Evolutionary conservation across 30 jellyfish, hydroid and myxozoan genomes (phyloP).

Genomic region (Mastigias papua): DNA sequence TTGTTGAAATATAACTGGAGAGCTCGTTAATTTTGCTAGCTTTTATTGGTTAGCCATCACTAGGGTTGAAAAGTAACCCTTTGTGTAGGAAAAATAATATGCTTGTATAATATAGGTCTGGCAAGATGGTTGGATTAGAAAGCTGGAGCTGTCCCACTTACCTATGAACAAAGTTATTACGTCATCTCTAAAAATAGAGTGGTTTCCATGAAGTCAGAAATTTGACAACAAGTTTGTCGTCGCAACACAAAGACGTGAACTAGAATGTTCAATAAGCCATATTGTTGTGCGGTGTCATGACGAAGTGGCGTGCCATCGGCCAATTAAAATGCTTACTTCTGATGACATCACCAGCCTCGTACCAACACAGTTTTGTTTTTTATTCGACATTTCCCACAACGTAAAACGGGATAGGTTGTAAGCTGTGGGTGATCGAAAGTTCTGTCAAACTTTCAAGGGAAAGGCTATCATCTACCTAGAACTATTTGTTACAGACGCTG

Average conservation of each 20-base stretch:
- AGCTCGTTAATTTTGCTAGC: too few species aligned
- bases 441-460: background rate
- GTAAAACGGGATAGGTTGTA: background rate
- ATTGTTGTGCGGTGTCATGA: conserved; percentile 28
- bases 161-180: background rate
- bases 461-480: background rate
- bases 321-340: background rate
- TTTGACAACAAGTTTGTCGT: too few species aligned
- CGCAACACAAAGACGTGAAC: too few species aligned
- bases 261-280: background rate
- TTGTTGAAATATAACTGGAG: too few species aligned
- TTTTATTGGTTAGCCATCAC: too few species aligned
- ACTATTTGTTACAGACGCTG: background rate
- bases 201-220: background rate
- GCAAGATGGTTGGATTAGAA: too few species aligned
- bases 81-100: too few species aligned
- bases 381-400: background rate
- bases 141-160: background rate
- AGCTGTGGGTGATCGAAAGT: background rate
- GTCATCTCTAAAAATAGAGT: background rate
- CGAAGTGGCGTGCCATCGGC: conserved; percentile 16
- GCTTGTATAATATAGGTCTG: too few species aligned
- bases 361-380: background rate
- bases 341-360: background rate
- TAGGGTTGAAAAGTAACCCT: too few species aligned